Conservation (phyloP, 1,140 invertebrate species). For the Eriocheir sinensis region DNA sequence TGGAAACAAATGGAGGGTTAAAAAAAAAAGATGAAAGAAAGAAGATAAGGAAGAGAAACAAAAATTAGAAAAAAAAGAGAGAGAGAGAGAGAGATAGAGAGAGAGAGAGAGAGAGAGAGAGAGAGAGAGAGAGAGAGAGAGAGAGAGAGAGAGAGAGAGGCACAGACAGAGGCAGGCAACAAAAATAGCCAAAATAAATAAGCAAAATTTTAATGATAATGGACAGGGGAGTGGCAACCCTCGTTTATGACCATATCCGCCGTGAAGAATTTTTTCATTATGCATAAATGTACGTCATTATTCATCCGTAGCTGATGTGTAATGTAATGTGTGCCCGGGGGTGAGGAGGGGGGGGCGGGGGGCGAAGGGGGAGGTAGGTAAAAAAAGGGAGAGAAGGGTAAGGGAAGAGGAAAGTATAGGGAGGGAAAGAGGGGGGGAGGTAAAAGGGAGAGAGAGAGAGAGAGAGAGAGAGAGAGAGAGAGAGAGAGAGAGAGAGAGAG, state of each 20-base stretch:
- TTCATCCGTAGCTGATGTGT: constrained; percentile 75
- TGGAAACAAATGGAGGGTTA: too few relatives aligned
- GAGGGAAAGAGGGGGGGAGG: not conserved
- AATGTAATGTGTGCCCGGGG: constrained; percentile 73
- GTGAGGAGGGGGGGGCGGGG: not conserved
- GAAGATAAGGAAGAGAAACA: too few relatives aligned
- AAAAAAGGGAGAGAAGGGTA: not conserved
- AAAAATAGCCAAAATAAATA: constrained; percentile 72
- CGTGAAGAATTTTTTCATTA: constrained; percentile 77
- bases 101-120: too few relatives aligned
- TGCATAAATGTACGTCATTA: constrained; percentile 77
- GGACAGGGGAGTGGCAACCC: constrained; percentile 70
- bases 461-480: not conserved
- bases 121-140: not conserved
- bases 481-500: not conserved
- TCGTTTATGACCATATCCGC: constrained; percentile 76
- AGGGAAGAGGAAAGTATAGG: not conserved
- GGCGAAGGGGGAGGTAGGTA: not conserved
- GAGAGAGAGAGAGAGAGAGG: not conserved
- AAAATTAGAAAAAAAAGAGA: too few relatives aligned
- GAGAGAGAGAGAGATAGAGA: too few relatives aligned
- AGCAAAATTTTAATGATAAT: constrained; percentile 69
- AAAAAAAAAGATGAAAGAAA: too few relatives aligned
- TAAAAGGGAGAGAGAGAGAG: not conserved
- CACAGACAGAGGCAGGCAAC: too few relatives aligned